Evolutionary conservation across 1,140 invertebrate genomes (phyloP).

Genomic region (Ephestia elutella): DNA sequence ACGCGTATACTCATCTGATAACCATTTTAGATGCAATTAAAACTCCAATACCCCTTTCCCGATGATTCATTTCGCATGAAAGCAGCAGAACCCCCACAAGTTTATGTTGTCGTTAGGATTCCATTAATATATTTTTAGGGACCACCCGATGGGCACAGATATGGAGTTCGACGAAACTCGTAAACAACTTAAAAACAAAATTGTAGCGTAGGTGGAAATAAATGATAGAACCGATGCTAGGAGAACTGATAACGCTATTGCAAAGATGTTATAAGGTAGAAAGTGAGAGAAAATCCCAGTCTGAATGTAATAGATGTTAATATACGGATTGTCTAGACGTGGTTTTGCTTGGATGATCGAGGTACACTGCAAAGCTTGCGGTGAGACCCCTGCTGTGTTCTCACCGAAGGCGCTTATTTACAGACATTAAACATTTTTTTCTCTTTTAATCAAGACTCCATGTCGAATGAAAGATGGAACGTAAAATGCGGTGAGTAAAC

Average conservation of each 20-base stretch:
- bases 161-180: conserved; percentile 23
- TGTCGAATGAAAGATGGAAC: conserved; percentile 24
- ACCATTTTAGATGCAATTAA: conserved; percentile 16
- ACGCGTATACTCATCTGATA: conserved; percentile 21
- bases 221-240: conserved; percentile 16
- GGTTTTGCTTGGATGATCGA: conserved; percentile 57
- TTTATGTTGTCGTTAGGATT: conserved; percentile 22
- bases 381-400: conserved; percentile 58
- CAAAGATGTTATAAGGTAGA: not conserved
- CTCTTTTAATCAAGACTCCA: conserved; percentile 30
- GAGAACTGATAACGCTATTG: not conserved
- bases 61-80: conserved; percentile 13
- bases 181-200: conserved; percentile 32
- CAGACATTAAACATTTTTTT: conserved; percentile 31
- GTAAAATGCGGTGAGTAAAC: not conserved
- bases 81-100: conserved; percentile 13
- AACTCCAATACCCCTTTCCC: not conserved
- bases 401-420: conserved; percentile 51
- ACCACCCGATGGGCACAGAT: conserved; percentile 46
- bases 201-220: conserved; percentile 25
- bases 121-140: conserved; percentile 34
- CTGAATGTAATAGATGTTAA: conserved; percentile 45
- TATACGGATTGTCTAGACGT: conserved; percentile 59
- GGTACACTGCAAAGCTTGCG: conserved; percentile 44
- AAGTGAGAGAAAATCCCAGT: conserved; percentile 31